phyloP scores from a whole-genome alignment of 2,888 invertebrate species.

The Chloroclystis v-ata region DNA sequence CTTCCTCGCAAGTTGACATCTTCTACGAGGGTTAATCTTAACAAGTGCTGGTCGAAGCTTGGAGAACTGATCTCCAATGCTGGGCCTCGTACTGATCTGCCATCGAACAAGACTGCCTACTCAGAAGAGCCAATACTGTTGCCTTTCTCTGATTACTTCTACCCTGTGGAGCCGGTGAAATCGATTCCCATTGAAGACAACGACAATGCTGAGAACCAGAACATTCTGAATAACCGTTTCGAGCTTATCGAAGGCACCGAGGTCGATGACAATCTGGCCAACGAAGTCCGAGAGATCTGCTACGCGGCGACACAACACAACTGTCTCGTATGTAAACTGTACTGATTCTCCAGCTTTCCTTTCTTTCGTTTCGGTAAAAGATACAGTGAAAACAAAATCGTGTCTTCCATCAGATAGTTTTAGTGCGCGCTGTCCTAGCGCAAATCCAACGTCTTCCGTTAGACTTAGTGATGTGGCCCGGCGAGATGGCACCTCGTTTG shows the following conservation, averaged over 20 bases:
- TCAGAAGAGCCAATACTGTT: constrained; percentile 63
- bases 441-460: constrained; percentile 68
- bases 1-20: constrained; percentile 77
- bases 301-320: constrained; percentile 54
- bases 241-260: constrained; percentile 64
- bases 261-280: constrained; percentile 77
- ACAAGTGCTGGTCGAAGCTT: constrained; percentile 81
- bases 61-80: constrained; percentile 76
- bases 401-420: constrained; percentile 72
- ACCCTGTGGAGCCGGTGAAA: constrained; percentile 64
- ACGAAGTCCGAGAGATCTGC: constrained; percentile 78
- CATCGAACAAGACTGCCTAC: constrained; percentile 69
- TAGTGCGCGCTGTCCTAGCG: constrained; percentile 52
- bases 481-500: constrained; percentile 40
- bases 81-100: constrained; percentile 64
- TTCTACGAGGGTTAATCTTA: constrained; percentile 80
- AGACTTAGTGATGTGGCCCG: constrained; percentile 62
- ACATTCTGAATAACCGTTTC: constrained; percentile 64
- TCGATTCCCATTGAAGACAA: constrained; percentile 60
- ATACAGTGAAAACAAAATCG: constrained; percentile 76
- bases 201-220: constrained; percentile 70
- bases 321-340: constrained; percentile 72
- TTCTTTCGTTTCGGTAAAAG: constrained; percentile 46
- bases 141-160: constrained; percentile 65
- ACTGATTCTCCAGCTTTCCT: constrained; percentile 41